Percentiles rank a stretch among this genome's conserved stretches.
phyloP scores from a whole-genome alignment of 2,888 invertebrate species.

The Melanargia galathea region DNA sequence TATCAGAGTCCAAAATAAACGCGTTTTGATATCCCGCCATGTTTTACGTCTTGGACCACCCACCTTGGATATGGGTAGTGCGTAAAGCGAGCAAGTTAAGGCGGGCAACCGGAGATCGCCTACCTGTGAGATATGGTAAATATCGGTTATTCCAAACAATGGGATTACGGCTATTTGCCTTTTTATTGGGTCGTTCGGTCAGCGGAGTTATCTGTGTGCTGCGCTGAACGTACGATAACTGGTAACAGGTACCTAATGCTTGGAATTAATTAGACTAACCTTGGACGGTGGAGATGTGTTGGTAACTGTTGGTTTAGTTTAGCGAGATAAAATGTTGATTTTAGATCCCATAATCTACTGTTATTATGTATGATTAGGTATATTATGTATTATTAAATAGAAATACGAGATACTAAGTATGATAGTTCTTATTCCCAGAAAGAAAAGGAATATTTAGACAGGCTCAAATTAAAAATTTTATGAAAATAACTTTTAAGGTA shows the following conservation, averaged over 20 bases:
- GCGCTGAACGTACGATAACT: conserved; percentile 24
- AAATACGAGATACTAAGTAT: too few relatives aligned
- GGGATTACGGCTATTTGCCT: conserved; percentile 62
- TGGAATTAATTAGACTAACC: conserved; percentile 28
- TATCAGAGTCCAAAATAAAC: too few relatives aligned
- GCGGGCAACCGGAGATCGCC: conserved; percentile 58
- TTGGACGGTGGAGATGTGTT: conserved; percentile 7
- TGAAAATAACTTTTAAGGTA: too few relatives aligned
- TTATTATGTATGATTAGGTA: too few relatives aligned
- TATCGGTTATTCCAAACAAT: conserved; percentile 62
- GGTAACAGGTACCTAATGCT: too few relatives aligned
- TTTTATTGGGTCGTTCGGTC: conserved; percentile 61
- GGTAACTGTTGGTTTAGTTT: conserved; percentile 10
- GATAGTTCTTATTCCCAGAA: too few relatives aligned
- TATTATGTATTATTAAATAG: too few relatives aligned
- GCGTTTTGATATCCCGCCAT: conserved; percentile 28
- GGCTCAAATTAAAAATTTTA: too few relatives aligned
- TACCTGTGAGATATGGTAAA: conserved; percentile 63
- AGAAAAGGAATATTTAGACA: too few relatives aligned
- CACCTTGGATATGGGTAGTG: conserved; percentile 65
- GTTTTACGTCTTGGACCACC: conserved; percentile 43
- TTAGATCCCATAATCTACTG: not conserved
- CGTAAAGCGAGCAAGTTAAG: conserved; percentile 60
- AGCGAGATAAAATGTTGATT: not conserved
- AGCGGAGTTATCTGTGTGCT: conserved; percentile 34